A percentile compares a stretch with the other conserved stretches of the same genome.
Conservation (phyloP, 2,888 invertebrate species). For the Trachelus stipa region DNA sequence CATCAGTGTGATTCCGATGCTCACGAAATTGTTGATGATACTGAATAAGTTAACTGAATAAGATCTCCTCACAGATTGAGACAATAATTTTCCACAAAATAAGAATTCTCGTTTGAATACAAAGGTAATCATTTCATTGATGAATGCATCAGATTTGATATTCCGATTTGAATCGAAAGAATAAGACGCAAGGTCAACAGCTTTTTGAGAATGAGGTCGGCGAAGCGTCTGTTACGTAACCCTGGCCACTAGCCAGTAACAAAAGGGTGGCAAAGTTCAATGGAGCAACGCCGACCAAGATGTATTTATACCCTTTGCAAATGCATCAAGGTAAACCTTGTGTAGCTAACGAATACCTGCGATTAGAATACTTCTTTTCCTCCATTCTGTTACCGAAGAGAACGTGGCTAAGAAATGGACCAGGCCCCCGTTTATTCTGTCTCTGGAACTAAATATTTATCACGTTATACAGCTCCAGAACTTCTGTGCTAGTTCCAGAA, state of each 20-base stretch:
- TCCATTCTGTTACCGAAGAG: background rate
- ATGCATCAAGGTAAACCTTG: slow-evolving; percentile 54
- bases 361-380: background rate
- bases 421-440: background rate
- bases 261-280: slow-evolving; percentile 63
- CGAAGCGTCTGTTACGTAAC: slow-evolving; percentile 60
- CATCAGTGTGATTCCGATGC: background rate
- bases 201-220: slow-evolving; percentile 56
- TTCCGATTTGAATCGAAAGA: background rate
- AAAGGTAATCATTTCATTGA: background rate
- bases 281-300: slow-evolving; percentile 61
- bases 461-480: background rate
- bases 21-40: background rate
- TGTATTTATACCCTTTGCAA: slow-evolving; percentile 55
- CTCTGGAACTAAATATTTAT: background rate
- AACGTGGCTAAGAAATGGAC: background rate
- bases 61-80: background rate
- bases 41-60: background rate
- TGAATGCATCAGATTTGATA: background rate
- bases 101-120: background rate
- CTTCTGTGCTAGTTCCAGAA: background rate
- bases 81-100: background rate
- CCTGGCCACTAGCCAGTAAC: slow-evolving; percentile 57
- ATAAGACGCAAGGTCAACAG: slow-evolving; percentile 56
- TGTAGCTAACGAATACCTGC: slow-evolving; percentile 25